phyloP scores from a whole-genome alignment of 37 sponge, comb jelly and placozoan species.

The Theonella swinhoei region DNA sequence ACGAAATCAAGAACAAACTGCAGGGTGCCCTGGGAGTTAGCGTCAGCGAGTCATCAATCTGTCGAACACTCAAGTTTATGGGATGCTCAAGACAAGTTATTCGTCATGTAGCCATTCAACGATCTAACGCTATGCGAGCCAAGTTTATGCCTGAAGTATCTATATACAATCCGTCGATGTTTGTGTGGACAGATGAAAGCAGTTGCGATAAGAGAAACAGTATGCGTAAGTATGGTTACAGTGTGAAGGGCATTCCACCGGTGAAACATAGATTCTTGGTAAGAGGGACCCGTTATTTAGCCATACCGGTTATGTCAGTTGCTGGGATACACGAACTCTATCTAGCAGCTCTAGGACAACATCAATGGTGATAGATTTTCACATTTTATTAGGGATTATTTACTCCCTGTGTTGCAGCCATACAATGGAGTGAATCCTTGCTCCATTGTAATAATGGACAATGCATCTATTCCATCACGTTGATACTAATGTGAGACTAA shows the following conservation, averaged over 20 bases:
- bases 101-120: slow-evolving; percentile 1
- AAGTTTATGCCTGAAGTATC: slow-evolving; percentile 18
- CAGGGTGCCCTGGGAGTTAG: background rate
- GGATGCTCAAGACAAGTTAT: background rate
- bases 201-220: slow-evolving; percentile 6
- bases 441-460: too few species aligned
- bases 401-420: background rate
- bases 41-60: background rate
- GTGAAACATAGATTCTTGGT: background rate
- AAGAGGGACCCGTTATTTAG: slow-evolving; percentile 25
- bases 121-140: background rate
- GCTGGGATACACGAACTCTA: slow-evolving; percentile 15
- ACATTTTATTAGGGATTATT: background rate
- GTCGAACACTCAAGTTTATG: slow-evolving; percentile 8
- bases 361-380: too few species aligned
- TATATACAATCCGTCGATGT: slow-evolving; percentile 20
- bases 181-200: slow-evolving; percentile 7
- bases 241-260: slow-evolving; percentile 6
- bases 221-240: slow-evolving; percentile 7
- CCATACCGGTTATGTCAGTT: slow-evolving; percentile 14
- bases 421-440: background rate
- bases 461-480: too few species aligned
- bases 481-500: too few species aligned
- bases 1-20: background rate
- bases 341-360: background rate